Conservation (phyloP, 2,113 vertebrate genomes). For the Sorex fumeus region DNA sequence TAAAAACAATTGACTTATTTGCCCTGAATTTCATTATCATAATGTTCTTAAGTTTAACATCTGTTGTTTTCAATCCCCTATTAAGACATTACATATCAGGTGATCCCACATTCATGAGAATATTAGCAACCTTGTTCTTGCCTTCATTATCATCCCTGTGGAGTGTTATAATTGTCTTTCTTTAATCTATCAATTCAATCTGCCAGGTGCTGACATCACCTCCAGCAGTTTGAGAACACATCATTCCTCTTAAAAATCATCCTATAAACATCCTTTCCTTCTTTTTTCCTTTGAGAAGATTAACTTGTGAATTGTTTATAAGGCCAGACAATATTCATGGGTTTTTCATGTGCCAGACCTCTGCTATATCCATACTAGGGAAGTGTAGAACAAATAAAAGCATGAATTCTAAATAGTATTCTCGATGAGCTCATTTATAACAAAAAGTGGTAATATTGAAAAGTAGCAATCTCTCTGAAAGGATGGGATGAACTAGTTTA, state of each 20-base stretch:
- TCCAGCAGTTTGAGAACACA: conserved; percentile 18
- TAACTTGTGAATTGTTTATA: not conserved
- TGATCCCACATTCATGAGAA: conserved; percentile 45
- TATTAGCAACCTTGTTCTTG: conserved; percentile 37
- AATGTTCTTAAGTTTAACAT: conserved; percentile 53
- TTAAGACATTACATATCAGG: conserved; percentile 54
- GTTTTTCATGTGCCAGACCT: not conserved
- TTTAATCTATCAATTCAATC: conserved; percentile 71
- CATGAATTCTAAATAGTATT: not conserved
- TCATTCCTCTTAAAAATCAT: conserved; percentile 30
- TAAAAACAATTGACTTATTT: conserved; percentile 56
- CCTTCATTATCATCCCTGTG: conserved; percentile 72
- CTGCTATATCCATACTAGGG: not conserved
- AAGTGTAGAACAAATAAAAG: not conserved
- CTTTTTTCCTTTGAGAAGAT: not conserved
- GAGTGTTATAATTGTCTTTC: conserved; percentile 75
- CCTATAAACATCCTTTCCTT: not conserved
- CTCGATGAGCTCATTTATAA: conserved; percentile 21
- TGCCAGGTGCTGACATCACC: conserved; percentile 46
- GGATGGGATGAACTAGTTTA: not conserved
- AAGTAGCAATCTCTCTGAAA: conserved; percentile 32
- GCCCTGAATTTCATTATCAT: conserved; percentile 16
- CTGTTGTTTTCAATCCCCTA: conserved; percentile 45
- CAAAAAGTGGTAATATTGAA: not conserved
- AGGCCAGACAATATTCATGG: not conserved